Evolutionary conservation across 2,888 invertebrate genomes (phyloP), one percentile per base, ranked within the genome.

Genomic region (Chaetogeoica ovagalla): DNA sequence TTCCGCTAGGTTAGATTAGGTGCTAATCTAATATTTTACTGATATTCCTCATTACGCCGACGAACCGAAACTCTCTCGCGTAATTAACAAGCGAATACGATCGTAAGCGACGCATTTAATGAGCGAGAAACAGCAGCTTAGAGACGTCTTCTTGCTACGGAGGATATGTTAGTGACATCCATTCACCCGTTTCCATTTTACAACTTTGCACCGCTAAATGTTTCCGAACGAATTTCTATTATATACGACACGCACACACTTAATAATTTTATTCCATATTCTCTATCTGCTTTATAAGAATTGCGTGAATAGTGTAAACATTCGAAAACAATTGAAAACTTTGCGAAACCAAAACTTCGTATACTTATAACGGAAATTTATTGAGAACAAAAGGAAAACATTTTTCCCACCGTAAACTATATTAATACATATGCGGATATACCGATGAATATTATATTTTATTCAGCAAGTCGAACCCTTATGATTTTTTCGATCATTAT

Each of bases 271-370:
- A 21, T 65, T 55, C 23, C 39, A 19, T 57, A 13, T 13, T 65
- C 57, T 39, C 23, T 21, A 21, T n/a, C 5, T 5, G 19, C 65
- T 21, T 55, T 37, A 30, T 30, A 43, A 13, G 48, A 43, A 17
- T 59, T 43, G 9, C 21, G 11, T 1, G 8, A 48, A 62, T 60
- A 48, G 55, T 59, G 66, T 75, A 43, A 75, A 66, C 74, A 43
- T 75, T 57, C 7, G 57, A 43, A 75, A 75, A 75, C 66, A 75
- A 57, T 66, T 43, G 75, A 13, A 59, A 75, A 66, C 39, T 75
- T 74, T 39, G 23, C 1, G 37, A 43, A 15, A 52, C 37, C 39
- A 13, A 57, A 74, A 63, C 63, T 73, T 63, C 21, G 62, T 30
- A 4, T 63, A 37, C 52, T 65, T 37, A 55, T 74, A 21, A 55